Evolutionary conservation across 2,888 invertebrate genomes (phyloP).

Genomic region (Bimastos eiseni): DNA sequence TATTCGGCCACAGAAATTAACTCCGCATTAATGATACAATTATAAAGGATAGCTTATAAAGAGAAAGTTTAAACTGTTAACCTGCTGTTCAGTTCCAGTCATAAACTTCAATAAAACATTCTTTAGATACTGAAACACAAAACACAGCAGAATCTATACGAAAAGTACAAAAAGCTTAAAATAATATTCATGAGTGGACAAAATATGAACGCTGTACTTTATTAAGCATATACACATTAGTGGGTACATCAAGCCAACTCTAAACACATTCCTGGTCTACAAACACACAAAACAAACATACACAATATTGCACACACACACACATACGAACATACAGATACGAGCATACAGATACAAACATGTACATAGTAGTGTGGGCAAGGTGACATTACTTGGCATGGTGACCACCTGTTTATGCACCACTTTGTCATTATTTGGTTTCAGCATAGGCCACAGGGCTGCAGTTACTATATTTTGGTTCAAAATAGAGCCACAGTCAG

Average conservation of each 20-base stretch:
- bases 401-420: too few relatives aligned
- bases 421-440: too few relatives aligned
- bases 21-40: background rate
- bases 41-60: background rate
- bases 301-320: too few relatives aligned
- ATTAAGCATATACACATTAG: too few relatives aligned
- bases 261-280: too few relatives aligned
- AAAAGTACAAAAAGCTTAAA: background rate
- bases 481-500: too few relatives aligned
- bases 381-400: too few relatives aligned
- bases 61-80: background rate
- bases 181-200: background rate
- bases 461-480: too few relatives aligned
- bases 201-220: background rate
- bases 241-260: too few relatives aligned
- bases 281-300: background rate
- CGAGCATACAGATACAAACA: background rate
- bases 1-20: background rate
- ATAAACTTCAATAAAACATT: conserved; percentile 21
- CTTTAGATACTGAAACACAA: background rate
- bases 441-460: too few relatives aligned
- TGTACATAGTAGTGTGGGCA: too few relatives aligned
- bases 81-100: conserved; percentile 21
- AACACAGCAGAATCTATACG: background rate
- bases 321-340: background rate